A percentile compares a stretch with the other conserved stretches of the same genome.
Conservation (phyloP, 2,888 invertebrate species). For the Gnatocerus cornutus region DNA sequence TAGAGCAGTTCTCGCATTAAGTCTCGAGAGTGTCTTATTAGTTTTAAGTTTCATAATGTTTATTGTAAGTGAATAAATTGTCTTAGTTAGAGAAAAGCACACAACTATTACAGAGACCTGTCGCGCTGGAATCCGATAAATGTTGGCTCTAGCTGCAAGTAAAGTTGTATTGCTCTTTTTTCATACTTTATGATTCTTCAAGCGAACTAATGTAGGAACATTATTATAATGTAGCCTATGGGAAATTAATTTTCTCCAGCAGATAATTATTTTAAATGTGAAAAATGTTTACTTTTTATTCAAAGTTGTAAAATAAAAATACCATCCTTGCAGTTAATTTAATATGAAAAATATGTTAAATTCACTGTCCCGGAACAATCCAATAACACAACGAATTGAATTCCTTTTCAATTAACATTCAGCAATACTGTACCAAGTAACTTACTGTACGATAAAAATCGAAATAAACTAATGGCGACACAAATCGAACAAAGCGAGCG, state of each 20-base stretch:
- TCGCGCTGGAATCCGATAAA: background rate
- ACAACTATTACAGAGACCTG: background rate
- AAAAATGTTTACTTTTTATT: background rate
- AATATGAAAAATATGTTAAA: no score
- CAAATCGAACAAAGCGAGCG: background rate
- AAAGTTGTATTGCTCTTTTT: no score
- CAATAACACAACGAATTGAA: background rate
- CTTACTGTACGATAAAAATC: conserved; percentile 35
- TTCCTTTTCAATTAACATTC: background rate
- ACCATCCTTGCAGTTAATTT: no score
- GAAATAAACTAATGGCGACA: conserved; percentile 18
- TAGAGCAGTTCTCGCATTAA: no score
- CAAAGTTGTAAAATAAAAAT: background rate
- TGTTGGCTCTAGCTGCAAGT: background rate
- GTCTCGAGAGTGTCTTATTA: background rate
- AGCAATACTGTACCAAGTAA: conserved; percentile 20
- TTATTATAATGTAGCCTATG: background rate
- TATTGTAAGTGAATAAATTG: background rate
- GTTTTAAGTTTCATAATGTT: background rate
- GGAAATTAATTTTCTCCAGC: background rate
- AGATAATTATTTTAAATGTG: background rate
- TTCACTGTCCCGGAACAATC: background rate
- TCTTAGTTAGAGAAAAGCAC: conserved; percentile 1
- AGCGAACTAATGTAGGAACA: background rate
- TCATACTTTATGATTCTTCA: background rate